A percentile compares a stretch with the other conserved stretches of the same genome.
These are phyloP conservation scores for Polydrusus pterygomalis DNA, from an alignment of 2,888 invertebrate genomes.

Conservation along the genomic window DNA sequence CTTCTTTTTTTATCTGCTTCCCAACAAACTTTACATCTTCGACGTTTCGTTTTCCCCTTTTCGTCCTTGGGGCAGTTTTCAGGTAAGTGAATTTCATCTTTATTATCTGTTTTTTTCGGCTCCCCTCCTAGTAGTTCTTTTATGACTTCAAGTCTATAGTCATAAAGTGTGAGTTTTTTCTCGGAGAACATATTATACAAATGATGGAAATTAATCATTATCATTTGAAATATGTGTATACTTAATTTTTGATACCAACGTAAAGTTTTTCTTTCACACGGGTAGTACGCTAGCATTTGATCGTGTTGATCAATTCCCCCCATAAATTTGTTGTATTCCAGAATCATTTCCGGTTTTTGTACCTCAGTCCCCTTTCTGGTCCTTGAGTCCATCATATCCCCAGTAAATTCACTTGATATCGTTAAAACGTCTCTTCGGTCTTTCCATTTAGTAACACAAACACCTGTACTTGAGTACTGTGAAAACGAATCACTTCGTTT, in stretches of 20 bases:
- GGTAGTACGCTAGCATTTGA: conserved; percentile 54
- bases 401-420: too few species aligned
- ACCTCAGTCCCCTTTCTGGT: conserved; percentile 32
- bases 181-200: background rate
- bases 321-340: conserved; percentile 56
- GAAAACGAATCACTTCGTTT: conserved; percentile 52
- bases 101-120: background rate
- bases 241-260: conserved; percentile 54
- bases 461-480: conserved; percentile 43
- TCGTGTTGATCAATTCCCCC: conserved; percentile 50
- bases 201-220: background rate
- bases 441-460: too few species aligned
- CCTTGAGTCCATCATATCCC: conserved; percentile 28
- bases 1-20: too few species aligned
- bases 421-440: too few species aligned
- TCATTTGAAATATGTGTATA: conserved; percentile 1
- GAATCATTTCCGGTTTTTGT: conserved; percentile 30
- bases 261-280: conserved; percentile 56
- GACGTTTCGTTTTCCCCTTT: background rate
- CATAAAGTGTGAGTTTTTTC: background rate
- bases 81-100: background rate
- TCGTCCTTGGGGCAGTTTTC: background rate
- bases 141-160: conserved; percentile 1
- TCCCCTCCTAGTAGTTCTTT: background rate
- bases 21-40: too few species aligned